These are phyloP conservation scores for Gymnodraco acuticeps DNA, from an alignment of 2,797 vertebrate genomes.

Conservation along the genomic window DNA sequence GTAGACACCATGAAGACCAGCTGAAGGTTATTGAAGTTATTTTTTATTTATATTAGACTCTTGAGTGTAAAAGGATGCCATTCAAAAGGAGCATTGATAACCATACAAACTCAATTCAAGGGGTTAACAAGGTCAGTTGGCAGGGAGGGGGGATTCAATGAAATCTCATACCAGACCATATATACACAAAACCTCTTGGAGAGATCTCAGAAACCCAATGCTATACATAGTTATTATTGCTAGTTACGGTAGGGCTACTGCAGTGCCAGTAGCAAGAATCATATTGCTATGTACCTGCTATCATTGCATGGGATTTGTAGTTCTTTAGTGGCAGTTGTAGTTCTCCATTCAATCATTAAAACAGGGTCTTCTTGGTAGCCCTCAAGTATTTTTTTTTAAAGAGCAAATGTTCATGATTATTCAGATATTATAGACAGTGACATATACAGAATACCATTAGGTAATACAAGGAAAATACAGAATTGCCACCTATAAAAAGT, in stretches of 20 bases:
- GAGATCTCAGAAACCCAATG: constrained; percentile 80
- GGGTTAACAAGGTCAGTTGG: constrained; percentile 84
- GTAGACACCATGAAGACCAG: constrained; percentile 51
- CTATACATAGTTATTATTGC: constrained; percentile 86
- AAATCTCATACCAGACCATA: constrained; percentile 82
- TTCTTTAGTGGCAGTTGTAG: constrained; percentile 67
- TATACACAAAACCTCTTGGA: constrained; percentile 81
- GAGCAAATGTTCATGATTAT: constrained; percentile 80
- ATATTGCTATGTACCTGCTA: constrained; percentile 83
- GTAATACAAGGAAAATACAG: constrained; percentile 85
- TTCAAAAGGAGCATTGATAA: constrained; percentile 90
- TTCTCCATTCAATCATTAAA: constrained; percentile 71
- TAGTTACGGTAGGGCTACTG: constrained; percentile 85
- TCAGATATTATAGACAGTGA: constrained; percentile 84
- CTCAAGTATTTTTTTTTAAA: constrained; percentile 58
- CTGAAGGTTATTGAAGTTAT: constrained; percentile 80
- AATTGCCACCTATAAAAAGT: constrained; percentile 86
- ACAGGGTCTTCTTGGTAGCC: constrained; percentile 57
- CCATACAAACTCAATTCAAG: constrained; percentile 86
- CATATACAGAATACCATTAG: constrained; percentile 85
- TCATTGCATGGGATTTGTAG: constrained; percentile 79
- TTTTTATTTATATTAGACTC: constrained; percentile 89
- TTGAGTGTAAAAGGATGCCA: constrained; percentile 90
- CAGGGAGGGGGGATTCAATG: constrained; percentile 73
- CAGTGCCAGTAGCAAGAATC: constrained; percentile 79